These are phyloP conservation scores for Eulemur rufifrons DNA, from an alignment of 2,113 vertebrate species.

Conservation along the genomic window DNA sequence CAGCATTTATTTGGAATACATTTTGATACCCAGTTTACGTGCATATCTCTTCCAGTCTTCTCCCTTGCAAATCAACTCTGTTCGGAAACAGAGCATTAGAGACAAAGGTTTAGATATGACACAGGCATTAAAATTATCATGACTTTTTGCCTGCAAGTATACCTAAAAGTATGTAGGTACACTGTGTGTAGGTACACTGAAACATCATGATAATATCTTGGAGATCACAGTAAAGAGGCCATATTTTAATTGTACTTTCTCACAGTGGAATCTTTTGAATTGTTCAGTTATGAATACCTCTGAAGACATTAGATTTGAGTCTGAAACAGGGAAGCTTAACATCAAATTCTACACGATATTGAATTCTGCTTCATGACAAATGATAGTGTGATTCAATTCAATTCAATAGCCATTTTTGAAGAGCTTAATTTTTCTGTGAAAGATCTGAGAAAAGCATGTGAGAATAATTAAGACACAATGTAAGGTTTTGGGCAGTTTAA, in stretches of 20 bases:
- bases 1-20: neutral
- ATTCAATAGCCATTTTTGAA: conserved; percentile 13
- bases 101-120: neutral
- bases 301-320: neutral
- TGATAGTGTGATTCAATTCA: neutral
- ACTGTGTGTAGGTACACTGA: neutral
- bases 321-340: neutral
- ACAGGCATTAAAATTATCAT: neutral
- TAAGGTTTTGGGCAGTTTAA: neutral
- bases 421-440: neutral
- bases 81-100: neutral
- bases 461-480: neutral
- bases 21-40: neutral
- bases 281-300: neutral
- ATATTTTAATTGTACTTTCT: neutral
- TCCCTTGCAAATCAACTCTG: neutral
- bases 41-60: neutral
- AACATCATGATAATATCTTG: neutral
- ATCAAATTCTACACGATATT: neutral
- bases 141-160: neutral
- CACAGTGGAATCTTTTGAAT: neutral
- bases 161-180: neutral
- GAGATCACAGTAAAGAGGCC: neutral
- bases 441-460: neutral
- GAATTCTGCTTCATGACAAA: conserved; percentile 9